These are phyloP conservation scores for Mormyrops attenuatus DNA, from an alignment of 2,797 vertebrate species.

Conservation along the genomic window DNA sequence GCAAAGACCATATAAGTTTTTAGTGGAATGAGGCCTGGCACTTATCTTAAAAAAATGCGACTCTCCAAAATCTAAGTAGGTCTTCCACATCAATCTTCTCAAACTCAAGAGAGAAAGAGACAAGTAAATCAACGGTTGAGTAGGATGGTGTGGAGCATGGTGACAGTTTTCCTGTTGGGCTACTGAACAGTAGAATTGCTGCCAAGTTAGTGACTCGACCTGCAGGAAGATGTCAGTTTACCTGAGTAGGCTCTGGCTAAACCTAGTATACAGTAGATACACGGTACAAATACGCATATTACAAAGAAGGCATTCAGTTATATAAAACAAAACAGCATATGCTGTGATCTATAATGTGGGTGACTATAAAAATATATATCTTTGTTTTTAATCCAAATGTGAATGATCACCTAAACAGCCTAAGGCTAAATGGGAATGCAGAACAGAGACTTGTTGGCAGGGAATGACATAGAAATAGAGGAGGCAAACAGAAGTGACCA, in stretches of 20 bases:
- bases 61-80: not conserved
- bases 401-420: not conserved
- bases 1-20: not conserved
- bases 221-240: not conserved
- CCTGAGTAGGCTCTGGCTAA: not conserved
- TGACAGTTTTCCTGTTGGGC: not conserved
- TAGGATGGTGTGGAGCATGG: not conserved
- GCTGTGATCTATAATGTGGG: not conserved
- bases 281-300: not conserved
- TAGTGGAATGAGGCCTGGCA: not conserved
- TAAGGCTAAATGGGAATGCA: not conserved
- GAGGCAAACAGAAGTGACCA: not conserved
- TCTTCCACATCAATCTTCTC: not conserved
- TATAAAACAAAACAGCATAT: not conserved
- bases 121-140: not conserved
- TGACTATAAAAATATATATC: not conserved
- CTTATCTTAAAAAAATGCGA: not conserved
- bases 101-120: not conserved
- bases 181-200: not conserved
- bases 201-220: not conserved
- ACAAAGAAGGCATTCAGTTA: not conserved
- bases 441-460: not conserved
- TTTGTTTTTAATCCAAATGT: not conserved
- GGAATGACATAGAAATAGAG: not conserved
- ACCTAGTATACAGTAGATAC: not conserved